Conservation (phyloP, 2,888 invertebrate genomes). For the Megamerina dolium region DNA sequence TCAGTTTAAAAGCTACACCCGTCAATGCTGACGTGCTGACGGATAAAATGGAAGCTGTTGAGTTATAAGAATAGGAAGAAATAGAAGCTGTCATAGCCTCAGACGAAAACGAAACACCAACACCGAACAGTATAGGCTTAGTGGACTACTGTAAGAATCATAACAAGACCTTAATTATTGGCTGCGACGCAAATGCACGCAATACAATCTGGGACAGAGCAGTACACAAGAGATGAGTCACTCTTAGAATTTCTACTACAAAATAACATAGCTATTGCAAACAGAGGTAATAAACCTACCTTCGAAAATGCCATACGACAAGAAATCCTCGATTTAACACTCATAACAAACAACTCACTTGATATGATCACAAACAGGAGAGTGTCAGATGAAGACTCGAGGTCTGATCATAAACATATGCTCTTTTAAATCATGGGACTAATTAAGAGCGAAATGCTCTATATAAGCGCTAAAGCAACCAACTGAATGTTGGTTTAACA, state of each 20-base stretch:
- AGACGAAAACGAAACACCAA: background rate
- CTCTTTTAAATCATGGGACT: no score
- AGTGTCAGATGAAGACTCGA: no score
- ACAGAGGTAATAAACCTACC: background rate
- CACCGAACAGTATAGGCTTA: background rate
- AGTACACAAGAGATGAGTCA: background rate
- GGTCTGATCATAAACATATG: no score
- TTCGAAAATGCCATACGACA: background rate
- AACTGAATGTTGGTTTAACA: no score
- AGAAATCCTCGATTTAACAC: background rate
- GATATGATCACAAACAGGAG: no score
- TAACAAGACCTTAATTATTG: background rate
- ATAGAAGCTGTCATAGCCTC: background rate
- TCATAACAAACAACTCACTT: background rate
- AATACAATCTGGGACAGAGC: no score
- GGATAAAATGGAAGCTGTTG: background rate
- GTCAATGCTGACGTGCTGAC: background rate
- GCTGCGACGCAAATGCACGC: no score
- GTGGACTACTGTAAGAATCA: background rate
- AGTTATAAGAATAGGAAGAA: background rate
- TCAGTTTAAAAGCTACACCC: background rate
- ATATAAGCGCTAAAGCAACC: no score
- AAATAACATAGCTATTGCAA: background rate
- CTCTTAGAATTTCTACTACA: background rate
- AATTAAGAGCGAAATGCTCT: no score